Evolutionary conservation across 2,888 invertebrate species (phyloP).

Genomic region (Bellardia bayeri): DNA sequence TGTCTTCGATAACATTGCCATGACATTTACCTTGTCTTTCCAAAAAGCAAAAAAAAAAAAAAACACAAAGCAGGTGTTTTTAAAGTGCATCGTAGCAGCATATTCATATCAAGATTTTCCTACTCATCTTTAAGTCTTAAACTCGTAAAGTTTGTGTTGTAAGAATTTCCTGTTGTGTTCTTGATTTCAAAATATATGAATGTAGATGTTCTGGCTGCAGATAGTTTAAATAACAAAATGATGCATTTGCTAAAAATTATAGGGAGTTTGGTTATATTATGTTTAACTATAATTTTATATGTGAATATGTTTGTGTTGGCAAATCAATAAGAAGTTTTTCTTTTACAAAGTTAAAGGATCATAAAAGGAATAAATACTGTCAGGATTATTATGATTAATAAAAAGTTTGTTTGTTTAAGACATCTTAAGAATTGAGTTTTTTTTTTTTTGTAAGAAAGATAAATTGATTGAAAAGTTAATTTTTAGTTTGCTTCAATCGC

Average conservation of each 20-base stretch:
- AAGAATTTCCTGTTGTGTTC: slow-evolving; percentile 49
- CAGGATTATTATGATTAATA: not conserved
- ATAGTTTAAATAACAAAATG: slow-evolving; percentile 48
- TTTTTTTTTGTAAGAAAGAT: no score
- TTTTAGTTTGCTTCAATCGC: no score
- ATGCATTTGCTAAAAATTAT: slow-evolving; percentile 30
- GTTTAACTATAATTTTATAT: slow-evolving; percentile 4
- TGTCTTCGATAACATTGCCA: slow-evolving; percentile 34
- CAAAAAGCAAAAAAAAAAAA: not conserved
- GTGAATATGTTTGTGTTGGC: not conserved
- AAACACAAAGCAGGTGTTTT: slow-evolving; percentile 29
- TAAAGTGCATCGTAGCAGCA: slow-evolving; percentile 23
- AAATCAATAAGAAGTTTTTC: slow-evolving; percentile 2
- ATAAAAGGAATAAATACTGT: not conserved
- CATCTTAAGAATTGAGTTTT: no score
- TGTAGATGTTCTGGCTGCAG: not conserved
- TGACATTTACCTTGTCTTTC: slow-evolving; percentile 52
- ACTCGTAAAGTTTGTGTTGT: not conserved
- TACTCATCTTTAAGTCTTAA: not conserved
- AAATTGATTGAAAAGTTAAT: no score
- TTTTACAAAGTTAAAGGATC: not conserved
- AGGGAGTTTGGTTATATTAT: not conserved
- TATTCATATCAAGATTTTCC: not conserved
- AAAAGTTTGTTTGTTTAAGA: no score
- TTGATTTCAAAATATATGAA: slow-evolving; percentile 49